phyloP scores from a whole-genome alignment of 2,888 invertebrate genomes.

The Crossocerus cetratus region DNA sequence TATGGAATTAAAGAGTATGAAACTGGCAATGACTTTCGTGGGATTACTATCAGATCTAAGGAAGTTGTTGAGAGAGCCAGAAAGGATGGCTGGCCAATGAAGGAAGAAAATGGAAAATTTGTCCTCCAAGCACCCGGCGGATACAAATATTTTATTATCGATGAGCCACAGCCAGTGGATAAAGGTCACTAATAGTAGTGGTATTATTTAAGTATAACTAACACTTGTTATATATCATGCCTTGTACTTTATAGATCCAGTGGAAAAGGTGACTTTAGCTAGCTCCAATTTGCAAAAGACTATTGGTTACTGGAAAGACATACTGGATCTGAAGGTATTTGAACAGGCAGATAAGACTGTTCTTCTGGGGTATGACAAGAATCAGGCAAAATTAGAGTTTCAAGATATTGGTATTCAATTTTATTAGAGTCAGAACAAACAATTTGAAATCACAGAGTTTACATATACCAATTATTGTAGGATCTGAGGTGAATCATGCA shows the following conservation, averaged over 20 bases:
- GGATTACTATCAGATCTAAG: constrained; percentile 89
- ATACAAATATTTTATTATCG: constrained; percentile 89
- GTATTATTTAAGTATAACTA: neutral
- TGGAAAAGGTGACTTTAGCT: constrained; percentile 88
- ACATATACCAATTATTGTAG: constrained; percentile 69
- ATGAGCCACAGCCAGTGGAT: constrained; percentile 83
- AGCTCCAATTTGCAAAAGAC: constrained; percentile 87
- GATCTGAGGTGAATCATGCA: constrained; percentile 86
- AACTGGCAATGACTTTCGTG: constrained; percentile 93
- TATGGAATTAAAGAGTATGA: constrained; percentile 94
- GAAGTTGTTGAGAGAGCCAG: constrained; percentile 87
- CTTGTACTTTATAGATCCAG: constrained; percentile 81
- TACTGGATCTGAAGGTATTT: constrained; percentile 86
- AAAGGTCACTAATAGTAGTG: constrained; percentile 78
- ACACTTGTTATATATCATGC: neutral
- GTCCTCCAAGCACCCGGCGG: constrained; percentile 93
- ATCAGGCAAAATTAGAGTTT: constrained; percentile 89
- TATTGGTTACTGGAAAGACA: constrained; percentile 89
- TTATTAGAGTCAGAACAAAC: neutral
- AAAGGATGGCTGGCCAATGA: constrained; percentile 84
- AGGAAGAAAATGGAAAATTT: constrained; percentile 81
- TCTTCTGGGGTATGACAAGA: constrained; percentile 84
- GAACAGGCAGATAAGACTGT: constrained; percentile 81
- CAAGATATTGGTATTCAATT: constrained; percentile 81
- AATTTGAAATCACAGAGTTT: constrained; percentile 18